Evolutionary conservation across 2,888 invertebrate genomes (phyloP).

Genomic region (Coleophora deauratella): DNA sequence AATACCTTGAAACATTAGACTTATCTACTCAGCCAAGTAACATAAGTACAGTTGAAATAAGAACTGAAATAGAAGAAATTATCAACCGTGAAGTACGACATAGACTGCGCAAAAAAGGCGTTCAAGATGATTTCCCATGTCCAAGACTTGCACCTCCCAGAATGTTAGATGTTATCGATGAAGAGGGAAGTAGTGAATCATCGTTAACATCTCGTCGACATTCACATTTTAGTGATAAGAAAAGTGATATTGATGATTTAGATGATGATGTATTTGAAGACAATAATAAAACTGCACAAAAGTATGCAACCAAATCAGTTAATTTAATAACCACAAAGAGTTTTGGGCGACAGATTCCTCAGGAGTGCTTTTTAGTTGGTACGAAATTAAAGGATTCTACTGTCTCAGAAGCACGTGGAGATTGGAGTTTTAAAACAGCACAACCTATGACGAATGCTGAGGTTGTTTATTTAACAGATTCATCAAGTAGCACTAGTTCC

Average conservation of each 20-base stretch:
- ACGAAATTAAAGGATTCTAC: conserved; percentile 74
- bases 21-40: conserved; percentile 65
- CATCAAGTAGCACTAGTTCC: conserved; percentile 77
- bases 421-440: conserved; percentile 64
- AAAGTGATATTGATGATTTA: conserved; percentile 59
- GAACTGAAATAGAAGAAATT: conserved; percentile 58
- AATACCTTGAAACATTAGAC: conserved; percentile 73
- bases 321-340: conserved; percentile 35
- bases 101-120: conserved; percentile 50
- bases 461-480: conserved; percentile 79
- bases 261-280: conserved; percentile 68
- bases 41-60: conserved; percentile 46
- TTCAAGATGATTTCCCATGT: conserved; percentile 46
- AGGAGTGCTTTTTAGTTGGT: conserved; percentile 74
- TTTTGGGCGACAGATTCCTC: conserved; percentile 51
- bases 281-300: conserved; percentile 33
- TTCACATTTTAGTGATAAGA: conserved; percentile 64
- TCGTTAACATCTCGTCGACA: conserved; percentile 74
- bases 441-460: conserved; percentile 77
- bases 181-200: conserved; percentile 81
- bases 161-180: conserved; percentile 84
- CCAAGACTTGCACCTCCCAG: conserved; percentile 76
- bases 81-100: conserved; percentile 60
- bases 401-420: conserved; percentile 73
- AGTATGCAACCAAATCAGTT: conserved; percentile 24